Base-by-base conservation (phyloP, 2,888 invertebrate species). In the Trissonchulus sp. region DNA sequence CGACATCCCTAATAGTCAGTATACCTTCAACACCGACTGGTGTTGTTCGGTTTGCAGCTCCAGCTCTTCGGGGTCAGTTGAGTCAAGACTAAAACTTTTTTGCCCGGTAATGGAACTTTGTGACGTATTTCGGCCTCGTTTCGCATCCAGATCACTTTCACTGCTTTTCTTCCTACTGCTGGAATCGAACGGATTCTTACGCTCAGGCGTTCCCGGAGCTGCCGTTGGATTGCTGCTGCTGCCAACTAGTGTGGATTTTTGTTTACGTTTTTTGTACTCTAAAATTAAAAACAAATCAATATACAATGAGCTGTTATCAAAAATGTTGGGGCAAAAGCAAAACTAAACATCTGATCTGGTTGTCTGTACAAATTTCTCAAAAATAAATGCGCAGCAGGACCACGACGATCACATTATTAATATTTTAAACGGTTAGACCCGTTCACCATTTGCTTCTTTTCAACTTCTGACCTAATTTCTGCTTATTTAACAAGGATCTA, bases 21-120 rank as follows among this genome's bases (percentile, higher is more conserved):
- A 8, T 15, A 91, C 94, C 88, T 92, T 93, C 78, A 90, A 90
- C 77, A 93, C 91, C 81, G 93, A 93, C 71, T 90, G 88, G 74
- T 90, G 89, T 79, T 92, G 89, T 83, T 93, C 93, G 80, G 91
- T 91, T 81, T 92, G 92, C 75, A 93, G 84, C 60, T 80, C 80
- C 33, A 80, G 79, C 37, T 83, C 83, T 2, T 82, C 80, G 2
- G 79, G 79, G 75, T 83, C 83, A 68, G 68, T 23, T 15, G 48
- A 15, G 8, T 23, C 48, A 15, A 23, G 8, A 8, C 8, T 48
- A 48, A 23, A 15, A 8, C 8, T 15, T 48, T 23, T 23, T 15
- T 8, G 8, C 30, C 28, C 65, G 3, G 65, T 63, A 3, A n/a
- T 15, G n/a, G 3, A 30, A 3, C 3, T 69, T 33, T 3, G 28